Evolutionary conservation across 1,140 invertebrate species (phyloP), one percentile per base, ranked within the genome.

Genomic region (Drosophila lini): DNA sequence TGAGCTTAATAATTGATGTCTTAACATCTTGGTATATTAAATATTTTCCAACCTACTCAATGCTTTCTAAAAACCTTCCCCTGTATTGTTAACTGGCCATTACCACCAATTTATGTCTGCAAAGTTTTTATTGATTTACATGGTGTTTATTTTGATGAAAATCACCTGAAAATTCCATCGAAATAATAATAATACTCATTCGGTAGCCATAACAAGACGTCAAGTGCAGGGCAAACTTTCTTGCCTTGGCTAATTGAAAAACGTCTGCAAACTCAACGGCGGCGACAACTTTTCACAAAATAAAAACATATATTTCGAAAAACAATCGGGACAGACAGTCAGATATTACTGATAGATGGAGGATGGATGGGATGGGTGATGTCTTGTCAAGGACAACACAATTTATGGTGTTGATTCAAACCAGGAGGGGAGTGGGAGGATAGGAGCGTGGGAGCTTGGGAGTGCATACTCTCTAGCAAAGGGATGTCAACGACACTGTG

Each of bases 241-340:
- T 56, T 45, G 40, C 22, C 15, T 16, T 19, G 9, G 59, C 52
- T 82, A 86, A 86, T 86, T 88, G 71, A 82, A 86, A 76, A 80
- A 60, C 64, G 83, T 88, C 80, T 86, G 76, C 63, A 38, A 76
- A 82, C 61, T 85, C 74, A 55, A 45, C 45, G 31, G 34, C 52
- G 56, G 53, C 50, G 58, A 57, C 45, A 61, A 74, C 62, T 78
- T 69, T 77, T 61, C 19, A 57, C 11, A 42, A 55, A 62, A 53
- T 41, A 31, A 34, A 64, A 15, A 31, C 31, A 11, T 11, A 31
- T 48, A 25, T 22, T 9, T n/a, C n/a, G 55, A 59, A 38, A 67
- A 57, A 69, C 67, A 70, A 70, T 56, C 41, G 67, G 22, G 16
- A 28, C 16, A 70, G 67, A 68, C 47, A 68, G 63, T 38, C 38